Evolutionary conservation across 2,797 vertebrate genomes (phyloP), one percentile per base, ranked within the genome.

Genomic region (Alauda arvensis): DNA sequence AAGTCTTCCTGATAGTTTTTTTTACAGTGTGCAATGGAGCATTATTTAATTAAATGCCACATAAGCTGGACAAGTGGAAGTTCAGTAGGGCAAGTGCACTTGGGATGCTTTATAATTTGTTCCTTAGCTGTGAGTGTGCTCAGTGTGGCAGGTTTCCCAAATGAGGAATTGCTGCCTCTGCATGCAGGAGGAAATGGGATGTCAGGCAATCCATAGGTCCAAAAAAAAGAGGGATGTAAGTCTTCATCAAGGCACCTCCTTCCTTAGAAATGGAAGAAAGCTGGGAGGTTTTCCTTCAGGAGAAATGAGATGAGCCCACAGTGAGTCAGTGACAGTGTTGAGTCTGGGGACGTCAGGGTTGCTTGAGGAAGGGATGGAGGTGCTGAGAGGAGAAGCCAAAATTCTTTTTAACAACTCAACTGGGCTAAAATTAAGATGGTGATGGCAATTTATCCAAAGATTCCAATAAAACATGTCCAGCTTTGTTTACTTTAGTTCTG

Each of bases 41-140:
- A 81, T 94, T 94, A 85, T 95, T 94, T 94, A 96, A 94, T 94
- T 90, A 90, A 95, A 88, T 84, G 74, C 62, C 55, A 68, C 59
- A 74, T 84, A 45, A 95, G 28, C 88, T 91, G 78, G 85, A 84
- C 43, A 77, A 77, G 82, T 77, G 76, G 53, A 72, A 85, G 59
- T 72, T 92, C 59, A 87, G 31, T 1, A 55, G 72, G 55, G 33
- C 45, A 61, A n/a, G 40, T 26, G 57, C 23, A 39, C 49, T 91
- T 84, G 23, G 29, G 52, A 21, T 71, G 20, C 4, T 77, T 77
- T 45, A 49, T 75, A 68, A 87, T 74, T 94, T 93, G 25, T 86
- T 95, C 85, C 75, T 94, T 86, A 92, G 90, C 93, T 89, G 7
- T 63, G 90, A 51, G 85, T 77, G 84, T 28, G 57, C 46, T 72